Evolutionary conservation across 2,113 vertebrate species (phyloP), one percentile per base, ranked within the genome.

Genomic region (Gymnobelideus leadbeateri): DNA sequence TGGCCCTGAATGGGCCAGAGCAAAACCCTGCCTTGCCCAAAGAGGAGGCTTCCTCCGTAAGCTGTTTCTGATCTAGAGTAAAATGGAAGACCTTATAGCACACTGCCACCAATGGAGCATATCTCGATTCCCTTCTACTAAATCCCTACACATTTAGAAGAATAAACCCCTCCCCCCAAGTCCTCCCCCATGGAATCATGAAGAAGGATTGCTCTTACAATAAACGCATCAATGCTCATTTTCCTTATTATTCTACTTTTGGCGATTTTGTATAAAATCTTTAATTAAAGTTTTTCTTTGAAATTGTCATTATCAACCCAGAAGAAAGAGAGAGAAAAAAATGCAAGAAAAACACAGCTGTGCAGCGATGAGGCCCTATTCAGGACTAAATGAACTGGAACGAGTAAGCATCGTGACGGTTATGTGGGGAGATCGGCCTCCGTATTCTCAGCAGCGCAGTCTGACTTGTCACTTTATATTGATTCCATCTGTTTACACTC

Each of bases 401-500:
- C 97, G 94, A 98, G 97, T 97, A 97, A 98, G 98, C 96, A 97
- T 98, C 98, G 90, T 96, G 98, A 98, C 98, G 97, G 99, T 97
- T 98, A 97, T 93, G 98, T 96, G 98, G 98, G 94, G 96, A 94
- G 98, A 98, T 97, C 98, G 99, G 99, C 99, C 99, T 98, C 98
- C 92, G 95, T 97, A 97, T 98, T 98, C 98, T 98, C 98, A 97
- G 96, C 95, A 98, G 98, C 98, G 96, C 97, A 98, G 98, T 98
- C 99, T 98, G 98, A 98, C 99, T 98, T 99, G 98, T 99, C 99
- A 99, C 98, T 98, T 99, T 98, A 98, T 99, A 99, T 98, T 97
- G 98, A 98, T 98, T 99, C 99, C 99, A 99, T 99, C 99, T 99
- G 99, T 98, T 99, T 99, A 98, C 98, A 98, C 98, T 98, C 99